These are phyloP conservation scores for Xiphophorus birchmanni DNA, from an alignment of 2,797 vertebrate species.

Conservation along the genomic window DNA sequence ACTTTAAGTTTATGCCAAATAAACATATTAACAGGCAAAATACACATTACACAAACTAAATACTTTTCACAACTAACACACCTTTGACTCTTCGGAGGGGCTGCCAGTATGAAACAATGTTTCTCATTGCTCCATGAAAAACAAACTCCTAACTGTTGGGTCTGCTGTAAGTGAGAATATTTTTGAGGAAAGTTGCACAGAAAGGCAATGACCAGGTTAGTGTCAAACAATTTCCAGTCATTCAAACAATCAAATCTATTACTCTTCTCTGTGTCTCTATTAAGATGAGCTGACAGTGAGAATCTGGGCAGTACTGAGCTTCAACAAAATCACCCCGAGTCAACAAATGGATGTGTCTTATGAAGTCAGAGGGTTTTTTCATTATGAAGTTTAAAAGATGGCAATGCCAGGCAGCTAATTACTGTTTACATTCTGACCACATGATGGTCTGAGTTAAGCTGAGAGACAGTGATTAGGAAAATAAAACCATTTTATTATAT, in stretches of 20 bases:
- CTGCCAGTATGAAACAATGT: too few relatives aligned
- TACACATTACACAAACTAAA: too few relatives aligned
- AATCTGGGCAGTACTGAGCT: neutral
- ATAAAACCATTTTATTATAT: neutral
- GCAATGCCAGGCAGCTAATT: neutral
- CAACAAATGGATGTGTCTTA: neutral
- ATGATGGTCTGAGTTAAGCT: neutral
- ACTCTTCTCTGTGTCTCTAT: neutral
- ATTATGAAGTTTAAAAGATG: neutral
- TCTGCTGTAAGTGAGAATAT: too few relatives aligned
- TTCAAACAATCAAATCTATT: neutral
- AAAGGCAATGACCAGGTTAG: too few relatives aligned
- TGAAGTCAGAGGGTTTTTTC: neutral
- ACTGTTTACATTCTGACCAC: neutral
- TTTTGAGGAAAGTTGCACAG: too few relatives aligned
- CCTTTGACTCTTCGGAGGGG: too few relatives aligned
- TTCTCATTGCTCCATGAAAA: too few relatives aligned
- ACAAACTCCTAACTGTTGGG: too few relatives aligned
- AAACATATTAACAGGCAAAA: too few relatives aligned
- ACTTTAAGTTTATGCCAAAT: too few relatives aligned
- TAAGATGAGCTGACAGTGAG: neutral
- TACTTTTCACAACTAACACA: too few relatives aligned
- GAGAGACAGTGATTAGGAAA: neutral
- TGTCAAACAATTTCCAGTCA: too few relatives aligned
- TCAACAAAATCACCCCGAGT: neutral